Evolutionary conservation across 2,888 invertebrate species (phyloP).

Genomic region (Encarsia formosa): DNA sequence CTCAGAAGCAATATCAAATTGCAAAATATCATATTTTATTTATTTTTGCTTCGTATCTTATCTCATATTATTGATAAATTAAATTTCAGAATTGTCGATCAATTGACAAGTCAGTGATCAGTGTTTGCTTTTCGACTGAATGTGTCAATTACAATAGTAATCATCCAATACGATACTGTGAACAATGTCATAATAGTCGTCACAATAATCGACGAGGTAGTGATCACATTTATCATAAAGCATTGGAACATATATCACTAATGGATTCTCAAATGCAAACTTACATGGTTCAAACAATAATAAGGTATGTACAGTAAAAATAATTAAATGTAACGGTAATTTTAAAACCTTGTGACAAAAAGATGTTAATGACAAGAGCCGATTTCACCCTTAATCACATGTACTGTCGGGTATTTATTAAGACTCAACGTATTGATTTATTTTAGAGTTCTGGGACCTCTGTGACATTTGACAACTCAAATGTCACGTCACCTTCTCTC

Average conservation of each 20-base stretch:
- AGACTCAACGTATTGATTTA: too few species aligned
- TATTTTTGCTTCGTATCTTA: background rate
- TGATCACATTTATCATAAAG: conserved; percentile 87
- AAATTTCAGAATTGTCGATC: conserved; percentile 81
- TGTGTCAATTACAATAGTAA: conserved; percentile 96
- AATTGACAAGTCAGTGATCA: conserved; percentile 84
- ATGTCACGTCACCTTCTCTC: too few species aligned
- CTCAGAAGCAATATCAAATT: too few species aligned
- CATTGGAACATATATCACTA: conserved; percentile 81
- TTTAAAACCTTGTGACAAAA: too few species aligned
- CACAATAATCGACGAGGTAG: conserved; percentile 83
- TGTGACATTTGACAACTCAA: too few species aligned
- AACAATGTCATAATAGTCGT: conserved; percentile 82
- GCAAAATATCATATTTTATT: background rate
- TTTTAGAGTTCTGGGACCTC: too few species aligned
- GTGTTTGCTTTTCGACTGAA: conserved; percentile 94
- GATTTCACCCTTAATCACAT: too few species aligned
- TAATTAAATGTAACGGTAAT: too few species aligned
- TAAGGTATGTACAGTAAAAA: too few species aligned
- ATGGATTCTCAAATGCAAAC: conserved; percentile 89
- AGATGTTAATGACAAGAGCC: too few species aligned
- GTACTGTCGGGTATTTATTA: too few species aligned
- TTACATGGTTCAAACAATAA: conserved; percentile 90
- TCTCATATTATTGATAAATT: background rate
- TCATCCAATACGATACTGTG: conserved; percentile 90